Evolutionary conservation across 2,113 vertebrate species (phyloP).

Genomic region (Malurus melanocephalus): DNA sequence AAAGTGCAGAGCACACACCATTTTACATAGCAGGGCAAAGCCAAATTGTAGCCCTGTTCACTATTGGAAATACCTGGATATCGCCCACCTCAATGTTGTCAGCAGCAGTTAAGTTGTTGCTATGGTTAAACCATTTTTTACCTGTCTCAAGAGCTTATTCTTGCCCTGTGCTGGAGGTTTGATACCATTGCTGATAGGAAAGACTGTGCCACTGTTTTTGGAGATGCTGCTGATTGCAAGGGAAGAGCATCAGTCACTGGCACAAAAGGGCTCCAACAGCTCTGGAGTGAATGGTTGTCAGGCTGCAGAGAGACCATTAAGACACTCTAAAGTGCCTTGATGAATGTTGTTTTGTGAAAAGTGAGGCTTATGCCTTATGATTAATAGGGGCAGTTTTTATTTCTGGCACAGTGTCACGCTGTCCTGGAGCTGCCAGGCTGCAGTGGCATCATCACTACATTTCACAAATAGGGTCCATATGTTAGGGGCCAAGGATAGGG

Average conservation of each 20-base stretch:
- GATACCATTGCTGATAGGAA: background rate
- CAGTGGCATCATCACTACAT: background rate
- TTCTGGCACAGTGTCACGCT: background rate
- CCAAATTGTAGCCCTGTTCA: background rate
- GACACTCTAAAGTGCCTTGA: background rate
- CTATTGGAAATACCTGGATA: background rate
- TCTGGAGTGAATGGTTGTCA: background rate
- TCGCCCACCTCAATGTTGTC: rapidly evolving
- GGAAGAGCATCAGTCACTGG: slow-evolving; percentile 1
- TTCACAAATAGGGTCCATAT: background rate
- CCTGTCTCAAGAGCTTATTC: background rate
- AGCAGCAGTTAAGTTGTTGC: background rate
- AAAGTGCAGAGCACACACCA: background rate
- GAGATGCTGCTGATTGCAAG: background rate
- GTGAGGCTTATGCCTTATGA: background rate
- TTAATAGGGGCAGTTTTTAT: background rate
- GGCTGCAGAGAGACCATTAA: slow-evolving; percentile 2
- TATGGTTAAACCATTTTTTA: background rate
- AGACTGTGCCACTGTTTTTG: background rate
- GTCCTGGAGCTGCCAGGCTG: background rate
- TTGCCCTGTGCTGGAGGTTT: background rate
- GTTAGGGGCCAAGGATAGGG: background rate
- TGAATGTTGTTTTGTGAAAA: background rate
- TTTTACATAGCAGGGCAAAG: background rate
- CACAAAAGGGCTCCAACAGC: background rate